Evolutionary conservation across 2,113 vertebrate genomes (phyloP).

Genomic region (Hassar affinis): DNA sequence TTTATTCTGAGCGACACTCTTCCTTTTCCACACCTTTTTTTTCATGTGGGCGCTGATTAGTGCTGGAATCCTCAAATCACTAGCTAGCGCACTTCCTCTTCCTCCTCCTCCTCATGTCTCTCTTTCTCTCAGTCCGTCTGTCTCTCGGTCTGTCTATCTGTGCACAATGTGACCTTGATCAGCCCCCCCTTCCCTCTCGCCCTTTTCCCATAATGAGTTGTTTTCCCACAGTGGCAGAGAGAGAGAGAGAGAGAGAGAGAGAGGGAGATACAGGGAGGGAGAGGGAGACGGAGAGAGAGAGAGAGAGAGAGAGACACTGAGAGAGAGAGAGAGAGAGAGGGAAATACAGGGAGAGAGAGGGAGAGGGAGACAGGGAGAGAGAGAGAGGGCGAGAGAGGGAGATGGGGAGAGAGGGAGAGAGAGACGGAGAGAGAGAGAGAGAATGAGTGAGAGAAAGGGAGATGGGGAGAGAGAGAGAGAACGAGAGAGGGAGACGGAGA

Average conservation of each 20-base stretch:
- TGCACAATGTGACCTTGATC: slow-evolving; percentile 72
- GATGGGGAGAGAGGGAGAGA: too few relatives aligned
- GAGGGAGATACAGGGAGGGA: slow-evolving; percentile 8
- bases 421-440: too few relatives aligned
- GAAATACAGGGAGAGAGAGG: too few relatives aligned
- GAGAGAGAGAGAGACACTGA: slow-evolving; percentile 19
- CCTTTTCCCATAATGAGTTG: slow-evolving; percentile 70
- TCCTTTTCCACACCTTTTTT: too few relatives aligned
- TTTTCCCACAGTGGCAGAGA: slow-evolving; percentile 72
- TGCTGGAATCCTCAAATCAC: slow-evolving; percentile 25
- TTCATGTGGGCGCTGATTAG: slow-evolving; percentile 8
- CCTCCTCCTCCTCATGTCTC: too few relatives aligned
- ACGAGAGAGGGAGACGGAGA: too few relatives aligned
- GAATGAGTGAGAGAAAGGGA: too few relatives aligned
- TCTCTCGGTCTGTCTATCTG: slow-evolving; percentile 32
- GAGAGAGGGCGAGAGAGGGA: too few relatives aligned
- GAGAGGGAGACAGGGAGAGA: too few relatives aligned
- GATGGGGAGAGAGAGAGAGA: too few relatives aligned
- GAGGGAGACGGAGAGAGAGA: slow-evolving; percentile 29
- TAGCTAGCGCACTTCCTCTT: slow-evolving; percentile 1
- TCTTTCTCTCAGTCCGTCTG: too few relatives aligned
- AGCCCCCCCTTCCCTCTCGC: slow-evolving; percentile 48
- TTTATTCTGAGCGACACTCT: neutral
- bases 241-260: slow-evolving; percentile 3
- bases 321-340: slow-evolving; percentile 20